A percentile compares a stretch with the other conserved stretches of the same genome.
Conservation (phyloP, 1,140 invertebrate genomes). For the Zaprionus tsacasi region DNA sequence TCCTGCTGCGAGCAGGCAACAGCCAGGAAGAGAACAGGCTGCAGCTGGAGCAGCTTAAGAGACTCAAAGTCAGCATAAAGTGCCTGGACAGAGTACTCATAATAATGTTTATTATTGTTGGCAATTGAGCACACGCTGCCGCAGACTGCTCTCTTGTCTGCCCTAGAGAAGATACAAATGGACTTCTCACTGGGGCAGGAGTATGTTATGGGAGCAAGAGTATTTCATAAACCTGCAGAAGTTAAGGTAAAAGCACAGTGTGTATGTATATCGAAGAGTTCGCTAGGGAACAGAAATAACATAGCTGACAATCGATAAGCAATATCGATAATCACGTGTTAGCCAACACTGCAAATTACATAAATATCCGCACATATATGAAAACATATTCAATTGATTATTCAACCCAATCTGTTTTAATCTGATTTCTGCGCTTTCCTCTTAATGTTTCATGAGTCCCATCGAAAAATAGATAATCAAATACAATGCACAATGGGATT, state of each 20-base stretch:
- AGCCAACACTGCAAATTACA: background rate
- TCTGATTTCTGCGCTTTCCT: background rate
- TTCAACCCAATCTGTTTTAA: background rate
- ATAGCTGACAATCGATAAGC: background rate
- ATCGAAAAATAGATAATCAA: conserved; percentile 10
- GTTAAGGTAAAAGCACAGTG: background rate
- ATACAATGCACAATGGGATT: conserved; percentile 17
- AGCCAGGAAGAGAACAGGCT: conserved; percentile 5
- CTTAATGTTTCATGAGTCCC: background rate
- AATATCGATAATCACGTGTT: background rate
- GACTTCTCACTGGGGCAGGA: background rate
- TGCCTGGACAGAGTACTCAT: conserved; percentile 60
- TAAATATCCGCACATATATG: background rate
- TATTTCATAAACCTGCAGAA: conserved; percentile 5
- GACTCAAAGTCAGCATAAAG: conserved; percentile 61
- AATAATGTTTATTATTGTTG: conserved; percentile 78
- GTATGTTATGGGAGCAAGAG: background rate
- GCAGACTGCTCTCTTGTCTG: conserved; percentile 28
- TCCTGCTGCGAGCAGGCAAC: background rate
- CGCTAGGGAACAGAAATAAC: background rate
- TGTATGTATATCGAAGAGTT: background rate
- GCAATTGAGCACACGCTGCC: conserved; percentile 52
- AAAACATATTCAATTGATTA: background rate
- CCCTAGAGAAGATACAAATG: conserved; percentile 42
- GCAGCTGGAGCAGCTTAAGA: conserved; percentile 28